Evolutionary conservation across 2,888 invertebrate species (phyloP).

Genomic region (Electrophaes corylata): DNA sequence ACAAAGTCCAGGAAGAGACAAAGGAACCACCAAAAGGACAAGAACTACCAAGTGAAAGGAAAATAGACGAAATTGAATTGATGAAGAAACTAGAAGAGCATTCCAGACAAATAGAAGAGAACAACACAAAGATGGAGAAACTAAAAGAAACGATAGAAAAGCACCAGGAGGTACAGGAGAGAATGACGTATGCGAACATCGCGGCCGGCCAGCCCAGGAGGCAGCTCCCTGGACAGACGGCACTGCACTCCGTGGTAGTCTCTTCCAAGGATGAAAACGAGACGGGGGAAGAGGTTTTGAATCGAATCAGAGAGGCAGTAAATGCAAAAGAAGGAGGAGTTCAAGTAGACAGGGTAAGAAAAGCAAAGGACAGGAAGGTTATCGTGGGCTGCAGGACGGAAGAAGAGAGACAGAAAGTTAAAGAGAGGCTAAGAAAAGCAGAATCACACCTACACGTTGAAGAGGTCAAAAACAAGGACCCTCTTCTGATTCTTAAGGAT

Average conservation of each 20-base stretch:
- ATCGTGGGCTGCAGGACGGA: neutral
- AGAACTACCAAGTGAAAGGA: neutral
- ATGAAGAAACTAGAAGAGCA: neutral
- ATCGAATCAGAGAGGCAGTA: neutral
- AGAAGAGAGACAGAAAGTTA: too few species aligned
- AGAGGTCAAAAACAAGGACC: too few species aligned
- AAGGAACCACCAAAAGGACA: too few species aligned
- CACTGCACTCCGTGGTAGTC: neutral
- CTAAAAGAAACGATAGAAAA: neutral
- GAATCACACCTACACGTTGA: too few species aligned
- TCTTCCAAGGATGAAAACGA: neutral
- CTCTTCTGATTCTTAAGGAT: too few species aligned
- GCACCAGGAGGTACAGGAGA: neutral
- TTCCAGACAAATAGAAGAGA: neutral
- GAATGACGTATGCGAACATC: neutral
- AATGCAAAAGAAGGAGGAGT: slow-evolving; percentile 1
- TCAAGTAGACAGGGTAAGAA: too few species aligned
- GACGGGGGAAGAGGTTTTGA: neutral
- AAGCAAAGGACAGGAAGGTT: neutral
- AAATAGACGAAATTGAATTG: neutral
- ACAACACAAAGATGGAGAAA: neutral
- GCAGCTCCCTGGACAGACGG: neutral
- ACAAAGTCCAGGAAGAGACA: too few species aligned
- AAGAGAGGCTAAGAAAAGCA: too few species aligned
- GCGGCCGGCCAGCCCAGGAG: neutral